A percentile compares a stretch with the other conserved stretches of the same genome.
Evolutionary conservation across 2,888 invertebrate genomes (phyloP).

Genomic region (Drosophila anomelani): DNA sequence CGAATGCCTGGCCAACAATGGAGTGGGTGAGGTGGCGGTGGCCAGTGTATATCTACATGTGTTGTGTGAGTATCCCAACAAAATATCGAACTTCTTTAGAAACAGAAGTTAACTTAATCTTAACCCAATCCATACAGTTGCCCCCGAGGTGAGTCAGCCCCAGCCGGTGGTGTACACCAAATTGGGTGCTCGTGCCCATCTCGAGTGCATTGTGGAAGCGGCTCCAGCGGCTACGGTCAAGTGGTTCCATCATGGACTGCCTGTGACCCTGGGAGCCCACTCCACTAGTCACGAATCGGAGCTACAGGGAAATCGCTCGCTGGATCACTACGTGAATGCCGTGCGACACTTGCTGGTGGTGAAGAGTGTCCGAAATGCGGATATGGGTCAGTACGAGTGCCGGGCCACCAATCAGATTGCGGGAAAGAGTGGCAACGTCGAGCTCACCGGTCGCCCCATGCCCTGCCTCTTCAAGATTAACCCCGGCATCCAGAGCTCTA

Average conservation of each 20-base stretch:
- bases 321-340: conserved; percentile 86
- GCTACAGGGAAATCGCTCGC: conserved; percentile 81
- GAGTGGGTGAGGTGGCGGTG: conserved; percentile 89
- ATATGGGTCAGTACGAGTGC: conserved; percentile 92
- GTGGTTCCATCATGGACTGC: conserved; percentile 88
- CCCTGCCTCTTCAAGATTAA: conserved; percentile 83
- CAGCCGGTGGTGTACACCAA: conserved; percentile 91
- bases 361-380: conserved; percentile 88
- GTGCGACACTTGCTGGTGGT: conserved; percentile 89
- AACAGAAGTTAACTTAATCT: neutral
- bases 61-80: conserved; percentile 87
- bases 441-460: conserved; percentile 87
- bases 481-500: conserved; percentile 83
- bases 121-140: conserved; percentile 86
- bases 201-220: conserved; percentile 89
- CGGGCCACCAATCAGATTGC: conserved; percentile 91
- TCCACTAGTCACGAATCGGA: conserved; percentile 85
- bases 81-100: neutral
- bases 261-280: conserved; percentile 84
- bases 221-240: conserved; percentile 89
- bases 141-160: conserved; percentile 89
- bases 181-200: conserved; percentile 88
- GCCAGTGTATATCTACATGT: conserved; percentile 89
- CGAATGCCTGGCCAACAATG: conserved; percentile 90
- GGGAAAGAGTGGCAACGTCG: conserved; percentile 89